Base-by-base conservation (phyloP, 2,888 invertebrate species). In the Lapara coniferarum region DNA sequence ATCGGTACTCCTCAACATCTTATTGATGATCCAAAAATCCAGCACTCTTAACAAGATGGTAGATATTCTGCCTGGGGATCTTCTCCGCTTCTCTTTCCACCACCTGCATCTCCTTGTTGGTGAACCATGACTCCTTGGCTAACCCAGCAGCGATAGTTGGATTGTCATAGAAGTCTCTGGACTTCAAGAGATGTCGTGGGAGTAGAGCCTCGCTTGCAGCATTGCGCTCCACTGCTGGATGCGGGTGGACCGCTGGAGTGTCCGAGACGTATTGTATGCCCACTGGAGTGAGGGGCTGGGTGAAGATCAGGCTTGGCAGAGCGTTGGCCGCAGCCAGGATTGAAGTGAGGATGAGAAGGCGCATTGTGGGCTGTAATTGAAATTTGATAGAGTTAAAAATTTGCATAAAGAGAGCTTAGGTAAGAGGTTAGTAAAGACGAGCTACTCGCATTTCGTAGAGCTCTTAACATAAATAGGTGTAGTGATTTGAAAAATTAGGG, bases 71-170 rank as follows among this genome's bases (percentile, higher is more conserved):
- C 2, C 97, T 94, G 0, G 97, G 96, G 72, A 97, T 97, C 85
- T 96, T 96, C 78, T 97, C 97, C 0, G 97, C 96, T 81, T 97
- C 97, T 13, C 97, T 94, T 81, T 97, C 95, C 58, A 95, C 94
- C 0, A 97, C 97, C 72, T 96, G 96, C 94, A 96, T 96, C 85
- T 97, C 97, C 81, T 97, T 96, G 75, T 96, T 95, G 0, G 95
- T 95, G 75, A 97, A 95, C 96, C 97, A 97, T 0, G 97, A 97
- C 78, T 96, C 97, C 78, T 96, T 96, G 0, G 97, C 97, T 12
- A 97, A 91, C 0, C 95, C 96, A 8, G 95, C 95, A 8, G 96
- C 97, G 13, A 97, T 95, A 2, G 93, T 86, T 0, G 97, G 97
- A 88, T 97, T 96, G 79, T 96, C 97, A 85, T 97, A 97, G 86